Conservation (phyloP, 2,888 invertebrate species). For the Acrocyrtus sp. region DNA sequence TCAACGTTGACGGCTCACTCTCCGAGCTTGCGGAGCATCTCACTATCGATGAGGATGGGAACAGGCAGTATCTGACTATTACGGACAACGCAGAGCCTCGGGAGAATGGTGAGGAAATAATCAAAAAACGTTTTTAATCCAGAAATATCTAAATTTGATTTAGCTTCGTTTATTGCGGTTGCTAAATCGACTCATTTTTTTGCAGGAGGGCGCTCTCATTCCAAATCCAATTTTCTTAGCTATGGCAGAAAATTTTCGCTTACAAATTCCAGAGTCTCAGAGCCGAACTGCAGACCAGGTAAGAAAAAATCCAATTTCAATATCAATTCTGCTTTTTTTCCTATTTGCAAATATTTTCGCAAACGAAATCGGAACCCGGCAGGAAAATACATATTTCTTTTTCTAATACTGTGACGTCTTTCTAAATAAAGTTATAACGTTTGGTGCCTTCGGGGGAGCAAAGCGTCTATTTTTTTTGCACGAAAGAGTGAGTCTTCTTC, state of each 20-base stretch:
- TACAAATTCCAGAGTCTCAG: slow-evolving; percentile 62
- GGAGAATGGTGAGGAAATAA: slow-evolving; percentile 57
- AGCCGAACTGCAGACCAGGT: slow-evolving; percentile 62
- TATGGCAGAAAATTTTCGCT: slow-evolving; percentile 62
- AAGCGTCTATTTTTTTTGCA: too few relatives aligned
- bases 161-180: too few relatives aligned
- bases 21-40: slow-evolving; percentile 65
- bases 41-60: slow-evolving; percentile 64
- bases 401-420: too few relatives aligned
- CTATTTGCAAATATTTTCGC: too few relatives aligned
- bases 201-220: slow-evolving; percentile 62
- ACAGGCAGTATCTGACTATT: slow-evolving; percentile 61
- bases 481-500: too few relatives aligned
- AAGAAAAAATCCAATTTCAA: slow-evolving; percentile 19
- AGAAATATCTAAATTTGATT: too few relatives aligned
- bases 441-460: too few relatives aligned
- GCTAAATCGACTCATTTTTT: slow-evolving; percentile 8
- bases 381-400: too few relatives aligned
- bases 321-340: neutral
- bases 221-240: slow-evolving; percentile 62
- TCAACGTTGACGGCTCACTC: slow-evolving; percentile 64
- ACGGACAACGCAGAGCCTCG: slow-evolving; percentile 61
- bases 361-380: too few relatives aligned
- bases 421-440: too few relatives aligned
- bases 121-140: too few relatives aligned